Percentiles rank a stretch among this genome's conserved stretches.
Conservation (phyloP, 1,140 invertebrate genomes). For the Dolichoris vasculosae region DNA sequence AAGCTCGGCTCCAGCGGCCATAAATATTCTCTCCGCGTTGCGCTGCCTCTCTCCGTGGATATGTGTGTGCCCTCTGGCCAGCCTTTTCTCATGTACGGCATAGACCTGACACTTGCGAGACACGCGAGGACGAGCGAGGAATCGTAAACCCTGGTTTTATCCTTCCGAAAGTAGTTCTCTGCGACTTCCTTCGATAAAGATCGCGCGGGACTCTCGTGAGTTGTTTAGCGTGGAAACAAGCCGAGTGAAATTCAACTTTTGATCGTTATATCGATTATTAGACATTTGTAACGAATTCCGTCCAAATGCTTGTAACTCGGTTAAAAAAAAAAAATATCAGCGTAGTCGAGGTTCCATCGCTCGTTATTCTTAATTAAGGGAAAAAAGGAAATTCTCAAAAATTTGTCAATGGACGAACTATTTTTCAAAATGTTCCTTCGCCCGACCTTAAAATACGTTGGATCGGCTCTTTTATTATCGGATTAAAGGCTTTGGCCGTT, state of each 20-base stretch:
- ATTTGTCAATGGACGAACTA: neutral
- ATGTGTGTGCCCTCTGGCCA: slow-evolving; percentile 29
- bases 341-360: neutral
- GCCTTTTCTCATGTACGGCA: slow-evolving; percentile 56
- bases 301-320: neutral
- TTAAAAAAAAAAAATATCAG: neutral
- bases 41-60: slow-evolving; percentile 24
- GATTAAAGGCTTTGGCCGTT: neutral
- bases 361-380: neutral
- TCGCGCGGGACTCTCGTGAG: neutral
- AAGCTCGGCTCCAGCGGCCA: slow-evolving; percentile 41
- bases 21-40: slow-evolving; percentile 53
- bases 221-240: neutral
- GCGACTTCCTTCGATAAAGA: slow-evolving; percentile 37
- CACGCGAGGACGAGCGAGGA: slow-evolving; percentile 60
- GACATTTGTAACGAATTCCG: neutral
- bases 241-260: neutral
- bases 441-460: neutral
- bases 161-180: slow-evolving; percentile 42
- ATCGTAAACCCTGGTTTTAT: slow-evolving; percentile 63
- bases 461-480: neutral
- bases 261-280: neutral
- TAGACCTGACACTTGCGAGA: slow-evolving; percentile 58
- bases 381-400: neutral
- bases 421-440: neutral